A percentile compares a stretch with the other conserved stretches of the same genome.
phyloP scores from a whole-genome alignment of 2,113 vertebrate genomes.

The Neogobius melanostomus region DNA sequence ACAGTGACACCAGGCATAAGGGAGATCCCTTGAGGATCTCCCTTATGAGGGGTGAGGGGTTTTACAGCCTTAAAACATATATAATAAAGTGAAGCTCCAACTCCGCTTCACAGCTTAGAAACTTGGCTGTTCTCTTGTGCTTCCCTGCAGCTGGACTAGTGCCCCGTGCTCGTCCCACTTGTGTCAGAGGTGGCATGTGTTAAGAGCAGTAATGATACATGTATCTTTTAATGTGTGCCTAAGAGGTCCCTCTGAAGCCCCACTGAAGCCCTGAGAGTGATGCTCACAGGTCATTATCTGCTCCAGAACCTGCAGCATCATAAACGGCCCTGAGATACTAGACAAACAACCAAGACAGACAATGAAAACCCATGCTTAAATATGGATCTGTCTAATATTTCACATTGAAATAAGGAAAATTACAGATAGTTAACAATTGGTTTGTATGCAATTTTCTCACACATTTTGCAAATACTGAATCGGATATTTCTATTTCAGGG shows the following conservation, averaged over 20 bases:
- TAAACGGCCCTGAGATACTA: slow-evolving; percentile 35
- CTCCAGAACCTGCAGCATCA: slow-evolving; percentile 59
- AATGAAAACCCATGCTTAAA: too few relatives aligned
- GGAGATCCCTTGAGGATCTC: too few relatives aligned
- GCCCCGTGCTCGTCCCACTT: slow-evolving; percentile 32
- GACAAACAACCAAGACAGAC: too few relatives aligned
- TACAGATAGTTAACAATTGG: too few relatives aligned
- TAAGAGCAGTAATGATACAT: slow-evolving; percentile 71
- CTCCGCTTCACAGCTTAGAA: neutral
- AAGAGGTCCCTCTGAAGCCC: slow-evolving; percentile 49
- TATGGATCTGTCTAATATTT: too few relatives aligned
- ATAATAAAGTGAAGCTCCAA: neutral
- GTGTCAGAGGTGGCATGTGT: slow-evolving; percentile 70
- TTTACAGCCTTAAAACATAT: too few relatives aligned
- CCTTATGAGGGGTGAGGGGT: too few relatives aligned
- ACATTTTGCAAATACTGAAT: too few relatives aligned
- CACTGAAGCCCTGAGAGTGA: slow-evolving; percentile 33
- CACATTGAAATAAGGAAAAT: too few relatives aligned
- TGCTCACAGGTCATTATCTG: slow-evolving; percentile 69
- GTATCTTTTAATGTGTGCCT: slow-evolving; percentile 57
- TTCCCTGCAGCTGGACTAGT: neutral
- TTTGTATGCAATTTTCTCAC: too few relatives aligned
- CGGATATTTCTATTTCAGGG: too few relatives aligned
- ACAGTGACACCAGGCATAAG: too few relatives aligned
- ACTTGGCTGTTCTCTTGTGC: neutral